Percentiles rank a stretch among this genome's conserved stretches.
phyloP scores from a whole-genome alignment of 1,140 invertebrate genomes.

The Caenorhabditis inopinata region DNA sequence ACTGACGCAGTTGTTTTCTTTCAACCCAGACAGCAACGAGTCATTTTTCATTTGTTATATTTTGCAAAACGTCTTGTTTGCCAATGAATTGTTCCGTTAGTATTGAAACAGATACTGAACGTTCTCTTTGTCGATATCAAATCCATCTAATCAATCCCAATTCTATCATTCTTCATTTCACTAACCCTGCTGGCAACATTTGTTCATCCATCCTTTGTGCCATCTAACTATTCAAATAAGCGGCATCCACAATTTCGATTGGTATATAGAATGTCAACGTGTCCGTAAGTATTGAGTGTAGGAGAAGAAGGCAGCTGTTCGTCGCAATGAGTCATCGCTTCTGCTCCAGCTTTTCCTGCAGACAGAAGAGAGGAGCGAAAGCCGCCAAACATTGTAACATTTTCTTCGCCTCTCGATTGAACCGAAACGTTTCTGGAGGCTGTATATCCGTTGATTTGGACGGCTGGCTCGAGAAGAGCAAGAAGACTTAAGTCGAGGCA shows the following conservation, averaged over 20 bases:
- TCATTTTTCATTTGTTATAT: too few species aligned
- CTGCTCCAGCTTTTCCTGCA: not conserved
- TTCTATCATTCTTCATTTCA: slow-evolving; percentile 2
- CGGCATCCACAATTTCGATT: not conserved
- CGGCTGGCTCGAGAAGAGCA: slow-evolving; percentile 9
- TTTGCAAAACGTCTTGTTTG: too few species aligned
- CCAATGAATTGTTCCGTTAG: too few species aligned
- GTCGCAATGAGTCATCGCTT: slow-evolving; percentile 25
- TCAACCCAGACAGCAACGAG: too few species aligned
- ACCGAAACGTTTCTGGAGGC: slow-evolving; percentile 29
- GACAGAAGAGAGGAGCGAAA: not conserved
- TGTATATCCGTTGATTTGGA: slow-evolving; percentile 26
- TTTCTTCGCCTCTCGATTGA: not conserved
- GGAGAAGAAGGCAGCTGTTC: slow-evolving; percentile 5
- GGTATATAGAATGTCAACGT: slow-evolving; percentile 21
- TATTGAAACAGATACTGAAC: too few species aligned
- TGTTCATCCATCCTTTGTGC: not conserved
- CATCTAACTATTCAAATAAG: not conserved
- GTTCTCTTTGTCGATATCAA: not conserved
- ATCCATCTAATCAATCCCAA: not conserved
- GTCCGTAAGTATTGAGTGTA: slow-evolving; percentile 6
- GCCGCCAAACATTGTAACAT: slow-evolving; percentile 29
- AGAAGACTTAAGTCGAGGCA: not conserved
- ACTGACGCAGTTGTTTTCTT: too few species aligned
- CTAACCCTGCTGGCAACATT: not conserved